Conservation (phyloP, 1,140 invertebrate species). For the Aphelinus certus region DNA sequence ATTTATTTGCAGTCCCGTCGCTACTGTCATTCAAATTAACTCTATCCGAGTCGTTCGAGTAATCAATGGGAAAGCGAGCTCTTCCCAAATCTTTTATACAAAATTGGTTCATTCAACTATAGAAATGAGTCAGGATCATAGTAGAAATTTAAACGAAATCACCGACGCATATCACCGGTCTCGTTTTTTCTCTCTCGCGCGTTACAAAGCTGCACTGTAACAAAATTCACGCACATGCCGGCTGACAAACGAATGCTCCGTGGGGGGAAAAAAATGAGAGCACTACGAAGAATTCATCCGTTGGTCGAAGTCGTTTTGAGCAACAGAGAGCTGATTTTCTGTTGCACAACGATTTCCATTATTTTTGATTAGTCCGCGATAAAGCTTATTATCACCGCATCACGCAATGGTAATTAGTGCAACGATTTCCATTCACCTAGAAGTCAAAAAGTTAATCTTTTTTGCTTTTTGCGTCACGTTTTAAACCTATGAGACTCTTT, state of each 20-base stretch:
- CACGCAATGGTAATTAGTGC: constrained; percentile 33
- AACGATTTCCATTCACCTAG: not conserved
- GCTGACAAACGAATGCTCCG: too few relatives aligned
- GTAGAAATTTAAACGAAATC: constrained; percentile 3
- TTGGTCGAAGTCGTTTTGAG: not conserved
- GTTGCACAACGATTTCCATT: constrained; percentile 32
- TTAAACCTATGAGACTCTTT: constrained; percentile 1
- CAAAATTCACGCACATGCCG: not conserved
- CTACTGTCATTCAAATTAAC: too few relatives aligned
- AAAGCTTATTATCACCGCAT: constrained; percentile 19
- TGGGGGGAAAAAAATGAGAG: not conserved
- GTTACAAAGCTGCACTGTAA: not conserved
- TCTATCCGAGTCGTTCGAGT: too few relatives aligned
- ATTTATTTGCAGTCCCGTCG: too few relatives aligned
- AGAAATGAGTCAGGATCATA: not conserved
- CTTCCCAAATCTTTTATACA: too few relatives aligned
- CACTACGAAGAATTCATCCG: constrained; percentile 4
- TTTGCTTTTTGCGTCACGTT: not conserved
- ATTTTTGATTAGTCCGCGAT: constrained; percentile 19
- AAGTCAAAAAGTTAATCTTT: not conserved
- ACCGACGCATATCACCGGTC: constrained; percentile 18
- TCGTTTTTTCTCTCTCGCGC: not conserved
- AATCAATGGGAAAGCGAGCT: too few relatives aligned
- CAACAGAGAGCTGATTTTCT: constrained; percentile 1
- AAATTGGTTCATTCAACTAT: too few relatives aligned